Base-by-base conservation (phyloP, 2,113 vertebrate species). In the Hiodon alosoides region DNA sequence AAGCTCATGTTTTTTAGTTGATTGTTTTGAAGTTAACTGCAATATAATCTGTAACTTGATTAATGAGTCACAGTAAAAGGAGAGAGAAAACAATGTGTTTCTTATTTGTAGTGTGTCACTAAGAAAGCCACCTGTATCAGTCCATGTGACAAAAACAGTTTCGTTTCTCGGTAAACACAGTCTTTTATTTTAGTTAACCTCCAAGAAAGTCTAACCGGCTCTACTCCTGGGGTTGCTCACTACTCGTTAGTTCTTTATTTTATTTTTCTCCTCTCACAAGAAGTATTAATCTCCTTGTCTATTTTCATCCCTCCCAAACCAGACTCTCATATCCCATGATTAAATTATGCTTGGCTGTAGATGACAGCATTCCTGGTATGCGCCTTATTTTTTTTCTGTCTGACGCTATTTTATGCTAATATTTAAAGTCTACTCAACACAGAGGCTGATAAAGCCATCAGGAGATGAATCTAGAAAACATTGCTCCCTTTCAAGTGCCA, bases 271-370 rank as follows among this genome's bases (percentile, higher is more conserved):
- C 17, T 55, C 9, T 16, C 13, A 64, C 6, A 64, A 16, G 61
- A 7, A 64, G 14, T 59, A 59, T 55, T 52, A 55, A 17, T 70
- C n/a, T 70, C 69, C 16, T 70, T 70, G 52, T 70, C 53, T 58
- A 57, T 70, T 58, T 70, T 10, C 52, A 55, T 55, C 57, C 52
- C 53, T 70, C 52, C 69, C 54, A 14, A 17, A 9, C 8, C 8
- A 6, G 3, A 14, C 17, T 9, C 58, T 14, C 58, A 9, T 14
- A 59, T 4, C 58, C 58, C 7, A 9, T 9, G 58, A 59, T 59
- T 9, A 9, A 9, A 59, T 9, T 59, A 59, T 59, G 58, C 58
- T 59, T 59, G 58, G 58, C 58, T 59, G 58, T 9, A 11, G 58
- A 59, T 59, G 7, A 14, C 9, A 11, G 14, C 9, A 47, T 16